Base-by-base conservation (phyloP, 2,888 invertebrate genomes). In the Tuta absoluta region DNA sequence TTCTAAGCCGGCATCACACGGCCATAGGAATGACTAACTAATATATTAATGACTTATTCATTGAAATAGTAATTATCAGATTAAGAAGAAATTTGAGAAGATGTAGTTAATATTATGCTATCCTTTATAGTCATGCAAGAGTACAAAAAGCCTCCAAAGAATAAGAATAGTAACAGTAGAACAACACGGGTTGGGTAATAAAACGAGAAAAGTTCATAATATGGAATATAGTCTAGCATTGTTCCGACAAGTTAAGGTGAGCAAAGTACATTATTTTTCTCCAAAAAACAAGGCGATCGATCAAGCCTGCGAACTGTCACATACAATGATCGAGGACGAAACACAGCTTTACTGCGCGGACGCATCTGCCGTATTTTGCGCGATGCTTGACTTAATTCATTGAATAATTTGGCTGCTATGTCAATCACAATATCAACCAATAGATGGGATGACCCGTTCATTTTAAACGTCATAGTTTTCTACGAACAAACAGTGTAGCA, bases 321-420 rank as follows among this genome's bases (percentile, higher is more conserved):
- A 62, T 28, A 28, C 67, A 74, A 75, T 81, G 81, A 82, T 81
- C 74, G 79, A 80, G 72, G 69, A 75, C 69, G 72, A 70, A 70
- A 67, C 69, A 24, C 60, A 64, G 48, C 64, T 62, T 28, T 28
- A 63, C 21, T 48, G 63, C 65, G 70, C 73, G 60, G 64, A 63
- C 67, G 73, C 78, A 78, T 74, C 76, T 76, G 75, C 76, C 78
- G 68, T 78, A 80, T 80, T 80, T 79, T 76, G 81, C 72, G 71
- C 69, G 63, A 64, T 63, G 64, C 67, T 72, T 75, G 76, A n/a
- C 24, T 48, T 48, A 19, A 8, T 48, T 8, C 48, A 19, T 48
- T 48, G 19, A 48, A n/a, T 19, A n/a, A 19, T 19, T 48, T 48
- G 48, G 12, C 41, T 41, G 12, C 14, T 41, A 11, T 41, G 41